Evolutionary conservation across 2,888 invertebrate genomes (phyloP), one percentile per base, ranked within the genome.

Genomic region (Caenorhabditis drosophilae): DNA sequence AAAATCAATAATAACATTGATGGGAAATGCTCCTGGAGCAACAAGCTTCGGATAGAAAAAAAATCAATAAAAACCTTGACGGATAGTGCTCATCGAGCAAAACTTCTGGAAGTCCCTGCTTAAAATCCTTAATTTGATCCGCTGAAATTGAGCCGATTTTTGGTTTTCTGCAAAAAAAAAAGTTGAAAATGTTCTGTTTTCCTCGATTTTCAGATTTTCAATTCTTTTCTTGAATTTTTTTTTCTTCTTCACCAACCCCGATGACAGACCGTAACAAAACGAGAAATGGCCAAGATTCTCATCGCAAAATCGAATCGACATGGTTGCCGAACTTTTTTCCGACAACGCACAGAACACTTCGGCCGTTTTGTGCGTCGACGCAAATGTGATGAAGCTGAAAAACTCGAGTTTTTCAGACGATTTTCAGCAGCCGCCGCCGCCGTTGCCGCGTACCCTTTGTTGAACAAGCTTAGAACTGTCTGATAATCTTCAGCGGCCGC

Each of bases 401-500:
- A 35, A 26, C 22, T 18, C 26, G n/a, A n/a, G n/a, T n/a, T n/a
- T n/a, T n/a, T n/a, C n/a, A n/a, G n/a, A n/a, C n/a, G n/a, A n/a
- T n/a, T n/a, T n/a, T n/a, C n/a, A n/a, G n/a, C n/a, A n/a, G n/a
- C n/a, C n/a, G n/a, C n/a, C n/a, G n/a, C n/a, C n/a, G n/a, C n/a
- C n/a, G n/a, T n/a, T n/a, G n/a, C n/a, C n/a, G 18, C 41, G 38
- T 42, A 71, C 67, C 73, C 72, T 46, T 74, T 77, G 44, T 77
- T 77, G 56, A 73, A 77, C n/a, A 77, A 61, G 46, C 70, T 70
- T 42, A 73, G 53, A 62, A 77, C 67, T 16, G 77, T 77, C 27
- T 75, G 75, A 55, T 77, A 77, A 23, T 77, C 77, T 53, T 77
- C 77, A 2, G 69, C 61, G 6, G 77, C 75, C 1, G 77, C 75